Conservation (phyloP, 2,797 vertebrate genomes). For the Peromyscus nudipes region DNA sequence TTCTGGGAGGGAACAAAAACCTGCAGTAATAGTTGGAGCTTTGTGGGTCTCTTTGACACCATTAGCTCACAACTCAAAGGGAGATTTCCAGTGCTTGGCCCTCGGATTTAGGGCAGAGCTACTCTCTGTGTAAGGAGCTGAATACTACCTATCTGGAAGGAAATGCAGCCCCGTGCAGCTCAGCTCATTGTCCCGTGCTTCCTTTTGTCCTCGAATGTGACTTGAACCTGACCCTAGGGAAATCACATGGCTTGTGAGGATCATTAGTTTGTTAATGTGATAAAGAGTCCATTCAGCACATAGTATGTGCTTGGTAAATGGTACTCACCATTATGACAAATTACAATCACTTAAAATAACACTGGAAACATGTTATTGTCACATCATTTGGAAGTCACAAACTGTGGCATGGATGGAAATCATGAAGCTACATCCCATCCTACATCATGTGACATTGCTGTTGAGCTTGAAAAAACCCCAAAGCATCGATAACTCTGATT, state of each 20-base stretch:
- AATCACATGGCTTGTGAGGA: background rate
- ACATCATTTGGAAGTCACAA: background rate
- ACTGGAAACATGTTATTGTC: background rate
- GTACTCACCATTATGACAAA: background rate
- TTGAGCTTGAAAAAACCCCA: background rate
- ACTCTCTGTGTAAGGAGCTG: background rate
- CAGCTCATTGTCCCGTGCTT: background rate
- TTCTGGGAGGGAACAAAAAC: background rate
- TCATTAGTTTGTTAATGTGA: background rate
- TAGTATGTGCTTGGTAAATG: background rate
- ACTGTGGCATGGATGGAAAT: background rate
- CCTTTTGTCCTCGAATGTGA: background rate
- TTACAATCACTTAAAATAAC: background rate
- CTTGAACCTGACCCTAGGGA: background rate
- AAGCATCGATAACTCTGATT: background rate
- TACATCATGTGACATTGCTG: background rate
- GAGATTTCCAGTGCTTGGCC: background rate
- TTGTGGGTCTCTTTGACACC: background rate
- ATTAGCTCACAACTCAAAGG: background rate
- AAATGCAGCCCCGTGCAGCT: rapidly evolving
- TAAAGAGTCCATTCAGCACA: background rate
- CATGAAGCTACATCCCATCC: background rate
- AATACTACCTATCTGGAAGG: background rate
- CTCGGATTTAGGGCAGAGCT: background rate
- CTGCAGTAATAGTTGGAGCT: background rate